phyloP scores from a whole-genome alignment of 2,888 invertebrate species.

The Sceliomorpha sp. region DNA sequence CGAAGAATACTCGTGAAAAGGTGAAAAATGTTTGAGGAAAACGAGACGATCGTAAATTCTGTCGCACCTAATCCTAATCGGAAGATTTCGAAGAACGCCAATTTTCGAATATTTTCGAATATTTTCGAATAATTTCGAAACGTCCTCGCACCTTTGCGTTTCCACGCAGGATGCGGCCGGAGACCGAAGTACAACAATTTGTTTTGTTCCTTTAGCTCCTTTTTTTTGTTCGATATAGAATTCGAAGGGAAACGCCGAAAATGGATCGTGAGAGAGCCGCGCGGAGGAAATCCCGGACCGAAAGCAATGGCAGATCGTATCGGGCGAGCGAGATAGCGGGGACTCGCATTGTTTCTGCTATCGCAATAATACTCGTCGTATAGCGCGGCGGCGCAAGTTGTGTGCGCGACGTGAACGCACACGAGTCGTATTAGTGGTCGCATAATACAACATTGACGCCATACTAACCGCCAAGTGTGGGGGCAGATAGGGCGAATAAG shows the following conservation, averaged over 20 bases:
- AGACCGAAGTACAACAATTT: conserved; percentile 8
- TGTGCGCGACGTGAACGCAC: conserved; percentile 54
- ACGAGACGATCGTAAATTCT: no score
- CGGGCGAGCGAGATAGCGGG: conserved; percentile 62
- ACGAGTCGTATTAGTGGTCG: conserved; percentile 49
- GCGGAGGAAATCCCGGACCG: conserved; percentile 54
- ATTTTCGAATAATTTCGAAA: no score
- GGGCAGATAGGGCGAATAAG: conserved; percentile 45
- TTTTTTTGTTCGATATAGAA: conserved; percentile 24
- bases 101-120: no score
- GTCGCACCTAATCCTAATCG: no score
- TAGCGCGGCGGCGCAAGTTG: conserved; percentile 52
- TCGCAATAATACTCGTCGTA: conserved; percentile 64
- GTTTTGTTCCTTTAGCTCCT: conserved; percentile 12
- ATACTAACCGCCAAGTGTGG: conserved; percentile 30
- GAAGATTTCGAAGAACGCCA: no score
- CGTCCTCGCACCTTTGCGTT: neutral
- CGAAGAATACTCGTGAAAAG: no score
- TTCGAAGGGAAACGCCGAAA: conserved; percentile 53
- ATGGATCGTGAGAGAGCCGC: conserved; percentile 53
- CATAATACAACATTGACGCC: conserved; percentile 46
- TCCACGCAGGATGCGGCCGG: neutral
- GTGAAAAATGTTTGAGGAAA: no score
- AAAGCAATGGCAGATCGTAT: conserved; percentile 63
- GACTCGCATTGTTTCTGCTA: conserved; percentile 66